Evolutionary conservation across 2,888 invertebrate genomes (phyloP).

Genomic region (Mesoligia furuncula): DNA sequence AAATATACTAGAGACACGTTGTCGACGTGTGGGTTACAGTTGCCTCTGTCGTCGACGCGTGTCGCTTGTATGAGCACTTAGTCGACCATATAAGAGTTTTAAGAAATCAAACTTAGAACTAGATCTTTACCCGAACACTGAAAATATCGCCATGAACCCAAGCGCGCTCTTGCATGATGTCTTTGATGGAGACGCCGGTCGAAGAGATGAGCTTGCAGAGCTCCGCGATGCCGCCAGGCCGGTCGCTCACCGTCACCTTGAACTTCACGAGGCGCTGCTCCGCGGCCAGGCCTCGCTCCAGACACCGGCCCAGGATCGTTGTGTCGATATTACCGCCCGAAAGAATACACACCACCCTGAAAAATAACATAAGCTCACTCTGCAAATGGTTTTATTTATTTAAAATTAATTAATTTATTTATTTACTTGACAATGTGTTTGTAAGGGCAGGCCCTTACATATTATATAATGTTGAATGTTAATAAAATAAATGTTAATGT

Average conservation of each 20-base stretch:
- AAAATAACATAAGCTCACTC: slow-evolving; percentile 4
- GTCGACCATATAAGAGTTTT: background rate
- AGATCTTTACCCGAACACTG: slow-evolving; percentile 81
- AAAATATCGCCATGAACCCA: slow-evolving; percentile 98
- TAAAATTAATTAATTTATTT: too few species aligned
- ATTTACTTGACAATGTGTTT: too few species aligned
- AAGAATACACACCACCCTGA: slow-evolving; percentile 95
- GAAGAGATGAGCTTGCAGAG: slow-evolving; percentile 94
- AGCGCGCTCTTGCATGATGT: slow-evolving; percentile 98
- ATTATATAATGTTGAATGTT: too few species aligned
- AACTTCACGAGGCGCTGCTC: slow-evolving; percentile 93
- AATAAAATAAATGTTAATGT: too few species aligned
- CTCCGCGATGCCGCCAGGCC: slow-evolving; percentile 97
- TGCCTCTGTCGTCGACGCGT: too few species aligned
- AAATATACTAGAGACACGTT: background rate
- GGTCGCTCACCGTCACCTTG: slow-evolving; percentile 93
- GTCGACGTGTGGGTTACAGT: background rate
- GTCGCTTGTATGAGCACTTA: background rate
- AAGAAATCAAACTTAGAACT: background rate
- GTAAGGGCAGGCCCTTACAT: too few species aligned
- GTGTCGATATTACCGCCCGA: slow-evolving; percentile 98
- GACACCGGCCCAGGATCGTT: slow-evolving; percentile 95
- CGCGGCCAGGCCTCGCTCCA: slow-evolving; percentile 96
- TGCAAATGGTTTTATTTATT: background rate
- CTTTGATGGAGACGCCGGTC: slow-evolving; percentile 97